Base-by-base conservation (phyloP, 1,140 invertebrate genomes). In the Lasioglossum albipes region DNA sequence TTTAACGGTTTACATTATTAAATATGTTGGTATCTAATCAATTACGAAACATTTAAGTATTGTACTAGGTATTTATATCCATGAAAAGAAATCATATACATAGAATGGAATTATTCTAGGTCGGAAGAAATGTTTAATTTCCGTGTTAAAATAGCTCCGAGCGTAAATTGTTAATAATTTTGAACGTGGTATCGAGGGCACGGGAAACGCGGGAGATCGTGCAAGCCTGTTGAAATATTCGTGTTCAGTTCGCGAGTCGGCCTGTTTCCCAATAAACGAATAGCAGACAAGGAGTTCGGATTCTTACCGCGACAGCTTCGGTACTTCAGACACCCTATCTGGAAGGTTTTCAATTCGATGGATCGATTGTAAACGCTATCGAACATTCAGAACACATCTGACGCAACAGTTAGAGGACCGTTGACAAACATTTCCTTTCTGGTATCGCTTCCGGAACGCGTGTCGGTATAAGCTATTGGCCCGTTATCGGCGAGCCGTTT, bases 341-440 rank as follows among this genome's bases (percentile, higher is more conserved):
- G 62, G n/a, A 67, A 41, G 22, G 42, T 57, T 13, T 27, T 36
- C 52, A 22, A 67, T 49, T 22, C 22, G 52, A 74, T 10, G 73
- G 77, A 79, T 79, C 70, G 77, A 79, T 65, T 74, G 77, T 59
- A 74, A 79, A 74, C 62, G 36, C 62, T 20, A 57, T 66, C 41
- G 71, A 67, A 74, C 71, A 79, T 79, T 79, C 71, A 66, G 77
- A 36, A 74, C 77, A 74, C 62, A 62, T 74, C 52, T 22, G 62
- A 79, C 36, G 77, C 77, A 79, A 74, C 77, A 79, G 77, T 72
- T 79, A 31, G 71, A 59, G 61, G 66, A 16, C 70, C 41, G 52
- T 79, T 79, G 77, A 79, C 77, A 79, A 79, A 79, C 77, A 74
- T 74, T 74, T 74, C 65, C 49, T 49, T n/a, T 31, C 36, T 45